Conservation (phyloP, 2,888 invertebrate genomes). For the Caenorhabditis sp. region DNA sequence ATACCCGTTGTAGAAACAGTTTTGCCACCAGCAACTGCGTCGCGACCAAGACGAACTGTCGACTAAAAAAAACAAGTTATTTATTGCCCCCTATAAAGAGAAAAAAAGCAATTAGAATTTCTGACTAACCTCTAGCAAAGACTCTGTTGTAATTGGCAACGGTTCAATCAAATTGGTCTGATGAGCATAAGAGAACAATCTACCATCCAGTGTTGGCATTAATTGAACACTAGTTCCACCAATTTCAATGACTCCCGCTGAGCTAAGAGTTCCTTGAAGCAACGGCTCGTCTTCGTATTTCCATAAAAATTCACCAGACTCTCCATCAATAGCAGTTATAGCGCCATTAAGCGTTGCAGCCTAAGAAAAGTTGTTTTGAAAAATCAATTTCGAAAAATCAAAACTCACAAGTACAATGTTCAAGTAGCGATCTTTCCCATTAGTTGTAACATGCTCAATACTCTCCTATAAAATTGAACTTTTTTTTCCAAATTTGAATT, state of each 20-base stretch:
- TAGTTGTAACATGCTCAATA: background rate
- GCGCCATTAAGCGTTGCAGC: constrained; percentile 29
- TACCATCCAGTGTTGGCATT: constrained; percentile 41
- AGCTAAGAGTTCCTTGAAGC: constrained; percentile 25
- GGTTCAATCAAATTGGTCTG: constrained; percentile 40
- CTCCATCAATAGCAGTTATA: constrained; percentile 32
- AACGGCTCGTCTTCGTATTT: constrained; percentile 25
- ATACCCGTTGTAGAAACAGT: constrained; percentile 86
- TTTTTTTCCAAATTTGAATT: background rate
- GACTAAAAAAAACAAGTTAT: constrained; percentile 21
- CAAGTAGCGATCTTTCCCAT: constrained; percentile 6
- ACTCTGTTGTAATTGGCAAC: constrained; percentile 34
- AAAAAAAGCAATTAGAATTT: background rate
- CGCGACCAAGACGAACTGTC: constrained; percentile 78
- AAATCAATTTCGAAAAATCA: no score
- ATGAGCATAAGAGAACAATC: constrained; percentile 34
- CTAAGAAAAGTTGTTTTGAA: no score
- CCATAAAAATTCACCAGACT: constrained; percentile 32
- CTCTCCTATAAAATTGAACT: constrained; percentile 14
- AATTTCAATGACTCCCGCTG: constrained; percentile 32
- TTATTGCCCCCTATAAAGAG: background rate
- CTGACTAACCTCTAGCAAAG: constrained; percentile 18
- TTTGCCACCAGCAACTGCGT: constrained; percentile 79
- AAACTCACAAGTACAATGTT: constrained; percentile 23
- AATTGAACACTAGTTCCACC: constrained; percentile 40